Evolutionary conservation across 1,140 invertebrate species (phyloP).

Genomic region (Copidosoma floridanum): DNA sequence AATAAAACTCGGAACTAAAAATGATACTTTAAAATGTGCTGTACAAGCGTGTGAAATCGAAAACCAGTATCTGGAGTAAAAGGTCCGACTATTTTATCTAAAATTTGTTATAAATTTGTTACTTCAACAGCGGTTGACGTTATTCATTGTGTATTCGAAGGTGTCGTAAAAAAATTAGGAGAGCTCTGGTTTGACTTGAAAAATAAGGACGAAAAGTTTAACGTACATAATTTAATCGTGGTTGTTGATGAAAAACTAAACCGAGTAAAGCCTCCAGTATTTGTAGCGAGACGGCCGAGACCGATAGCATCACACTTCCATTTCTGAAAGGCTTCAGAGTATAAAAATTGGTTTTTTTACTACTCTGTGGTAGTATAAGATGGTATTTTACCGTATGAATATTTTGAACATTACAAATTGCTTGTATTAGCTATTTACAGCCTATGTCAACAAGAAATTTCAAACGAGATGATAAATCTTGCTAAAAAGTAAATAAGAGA

Average conservation of each 20-base stretch:
- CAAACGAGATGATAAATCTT: conserved; percentile 17
- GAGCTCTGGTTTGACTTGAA: conserved; percentile 6
- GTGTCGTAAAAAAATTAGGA: background rate
- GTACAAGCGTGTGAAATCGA: background rate
- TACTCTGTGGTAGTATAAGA: conserved; percentile 18
- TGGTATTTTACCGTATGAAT: conserved; percentile 14
- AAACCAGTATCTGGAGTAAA: conserved; percentile 1
- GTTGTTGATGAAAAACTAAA: conserved; percentile 12
- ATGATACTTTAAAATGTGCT: background rate
- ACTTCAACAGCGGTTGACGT: background rate
- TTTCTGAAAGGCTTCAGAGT: conserved; percentile 26
- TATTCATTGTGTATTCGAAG: conserved; percentile 1
- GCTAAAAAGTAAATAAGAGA: conserved; percentile 17
- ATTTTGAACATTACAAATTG: conserved; percentile 22
- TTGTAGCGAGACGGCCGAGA: conserved; percentile 22
- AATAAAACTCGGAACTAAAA: background rate
- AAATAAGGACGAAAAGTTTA: conserved; percentile 5
- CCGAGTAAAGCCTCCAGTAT: conserved; percentile 19
- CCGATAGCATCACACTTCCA: conserved; percentile 27
- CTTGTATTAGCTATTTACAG: conserved; percentile 10
- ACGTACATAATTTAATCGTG: conserved; percentile 2
- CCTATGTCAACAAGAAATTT: conserved; percentile 24
- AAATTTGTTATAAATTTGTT: conserved; percentile 20
- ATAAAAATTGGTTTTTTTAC: conserved; percentile 20
- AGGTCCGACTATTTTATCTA: background rate